These are phyloP conservation scores for Gephyroberyx darwinii DNA, from an alignment of 2,797 vertebrate genomes.

Conservation along the genomic window DNA sequence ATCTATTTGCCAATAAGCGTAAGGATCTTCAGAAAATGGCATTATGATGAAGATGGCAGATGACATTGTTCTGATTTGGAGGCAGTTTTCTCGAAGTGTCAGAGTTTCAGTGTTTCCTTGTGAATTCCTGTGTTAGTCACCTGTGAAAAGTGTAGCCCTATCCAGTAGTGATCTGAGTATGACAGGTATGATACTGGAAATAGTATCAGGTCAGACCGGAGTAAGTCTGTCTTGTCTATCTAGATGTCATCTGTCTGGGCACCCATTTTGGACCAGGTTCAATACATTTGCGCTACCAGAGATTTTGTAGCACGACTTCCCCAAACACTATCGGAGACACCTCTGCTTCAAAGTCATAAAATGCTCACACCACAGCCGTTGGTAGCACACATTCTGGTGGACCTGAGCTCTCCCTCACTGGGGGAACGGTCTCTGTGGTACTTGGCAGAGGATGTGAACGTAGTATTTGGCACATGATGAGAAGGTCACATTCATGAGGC, in stretches of 20 bases:
- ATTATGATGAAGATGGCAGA: background rate
- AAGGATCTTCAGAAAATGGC: conserved; percentile 3
- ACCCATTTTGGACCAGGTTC: conserved; percentile 2
- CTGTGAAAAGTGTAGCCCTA: background rate
- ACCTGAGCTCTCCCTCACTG: conserved; percentile 47
- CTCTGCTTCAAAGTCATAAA: conserved; percentile 30
- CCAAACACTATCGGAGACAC: conserved; percentile 31
- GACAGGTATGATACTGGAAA: conserved; percentile 44
- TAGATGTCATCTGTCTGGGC: conserved; percentile 5
- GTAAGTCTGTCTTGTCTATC: conserved; percentile 35
- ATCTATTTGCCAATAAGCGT: background rate
- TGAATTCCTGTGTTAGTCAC: conserved; percentile 10
- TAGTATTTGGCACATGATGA: conserved; percentile 67
- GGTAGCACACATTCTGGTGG: conserved; percentile 31
- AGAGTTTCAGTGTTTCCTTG: conserved; percentile 16
- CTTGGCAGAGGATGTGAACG: conserved; percentile 67
- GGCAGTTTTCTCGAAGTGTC: background rate
- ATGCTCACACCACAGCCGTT: conserved; percentile 29
- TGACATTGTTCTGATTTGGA: background rate
- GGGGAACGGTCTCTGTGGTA: conserved; percentile 59
- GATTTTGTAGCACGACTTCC: conserved; percentile 13
- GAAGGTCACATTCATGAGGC: conserved; percentile 68
- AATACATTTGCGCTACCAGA: background rate
- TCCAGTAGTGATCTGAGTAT: conserved; percentile 36
- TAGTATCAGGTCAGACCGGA: conserved; percentile 38